These are phyloP conservation scores for human DNA, from an alignment of 2,113 vertebrate species.

Conservation along the genomic window GRCh38 chr1:245508001-245508500, in stretches of 20 bases:
- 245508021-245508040: not conserved
- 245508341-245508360: too few relatives aligned
- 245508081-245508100: not conserved
- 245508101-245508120: not conserved
- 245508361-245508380: too few relatives aligned
- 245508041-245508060: not conserved
- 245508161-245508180: not conserved
- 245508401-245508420: too few relatives aligned
- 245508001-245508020: not conserved
- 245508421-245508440: too few relatives aligned
- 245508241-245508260: not conserved
- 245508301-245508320: fast-evolving
- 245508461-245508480: too few relatives aligned
- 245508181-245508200: too few relatives aligned
- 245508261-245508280: fast-evolving
- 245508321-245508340: too few relatives aligned
- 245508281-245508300: too few relatives aligned
- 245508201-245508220: not conserved
- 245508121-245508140: not conserved
- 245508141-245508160: not conserved
- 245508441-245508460: too few relatives aligned
- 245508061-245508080: not conserved
- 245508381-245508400: fast-evolving
- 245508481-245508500: too few relatives aligned
- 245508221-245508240: not conserved